Percentiles rank a stretch among this genome's conserved stretches.
Evolutionary conservation across 2,888 invertebrate species (phyloP).

Genomic region (Eupithecia dodoneata): DNA sequence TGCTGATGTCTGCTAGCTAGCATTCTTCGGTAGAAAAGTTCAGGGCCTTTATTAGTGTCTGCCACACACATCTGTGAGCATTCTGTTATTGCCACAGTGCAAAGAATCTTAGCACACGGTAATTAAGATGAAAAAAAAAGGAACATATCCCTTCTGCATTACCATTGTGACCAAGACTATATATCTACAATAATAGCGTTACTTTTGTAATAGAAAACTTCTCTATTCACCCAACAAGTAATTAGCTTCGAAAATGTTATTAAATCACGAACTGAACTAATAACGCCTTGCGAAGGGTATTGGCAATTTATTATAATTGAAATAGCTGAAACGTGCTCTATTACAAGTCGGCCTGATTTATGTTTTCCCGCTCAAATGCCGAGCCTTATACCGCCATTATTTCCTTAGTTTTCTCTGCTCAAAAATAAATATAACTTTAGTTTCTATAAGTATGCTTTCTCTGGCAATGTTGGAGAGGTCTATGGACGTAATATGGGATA

Average conservation of each 20-base stretch:
- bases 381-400: background rate
- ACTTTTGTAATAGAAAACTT: background rate
- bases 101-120: background rate
- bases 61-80: background rate
- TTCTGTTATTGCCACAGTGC: background rate
- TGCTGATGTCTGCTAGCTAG: no score
- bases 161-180: no score
- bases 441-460: background rate
- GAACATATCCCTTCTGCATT: no score
- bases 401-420: background rate
- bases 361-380: background rate
- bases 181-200: no score
- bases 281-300: background rate
- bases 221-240: constrained; percentile 1
- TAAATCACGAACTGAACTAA: constrained; percentile 8
- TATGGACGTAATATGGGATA: no score
- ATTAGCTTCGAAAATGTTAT: constrained; percentile 3
- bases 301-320: constrained; percentile 11
- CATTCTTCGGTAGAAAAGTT: background rate
- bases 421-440: background rate
- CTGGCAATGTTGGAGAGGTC: background rate
- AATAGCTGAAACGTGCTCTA: constrained; percentile 6
- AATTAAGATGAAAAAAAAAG: no score
- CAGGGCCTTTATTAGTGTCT: background rate
- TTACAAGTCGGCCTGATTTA: constrained; percentile 3